phyloP scores from a whole-genome alignment of 2,888 invertebrate genomes.

The Deilephila porcellus region DNA sequence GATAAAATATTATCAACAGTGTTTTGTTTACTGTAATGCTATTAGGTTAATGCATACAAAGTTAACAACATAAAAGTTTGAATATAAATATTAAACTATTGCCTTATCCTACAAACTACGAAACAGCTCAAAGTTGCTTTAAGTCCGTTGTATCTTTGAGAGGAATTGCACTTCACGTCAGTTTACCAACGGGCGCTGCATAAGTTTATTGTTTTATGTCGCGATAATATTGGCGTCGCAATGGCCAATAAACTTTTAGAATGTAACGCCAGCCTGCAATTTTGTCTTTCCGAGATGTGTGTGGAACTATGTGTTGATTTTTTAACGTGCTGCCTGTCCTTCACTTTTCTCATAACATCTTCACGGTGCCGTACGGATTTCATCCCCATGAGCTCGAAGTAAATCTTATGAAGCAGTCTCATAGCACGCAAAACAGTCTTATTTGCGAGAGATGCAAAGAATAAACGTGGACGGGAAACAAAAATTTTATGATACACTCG shows the following conservation, averaged over 20 bases:
- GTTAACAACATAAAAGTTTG: background rate
- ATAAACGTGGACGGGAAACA: conserved; percentile 63
- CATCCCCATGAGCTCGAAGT: background rate
- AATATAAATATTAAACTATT: conserved; percentile 1
- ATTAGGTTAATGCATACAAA: background rate
- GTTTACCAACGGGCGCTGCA: conserved; percentile 41
- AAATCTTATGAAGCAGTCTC: background rate
- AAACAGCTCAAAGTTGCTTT: conserved; percentile 25
- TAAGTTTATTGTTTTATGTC: conserved; percentile 66
- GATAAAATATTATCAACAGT: conserved; percentile 61
- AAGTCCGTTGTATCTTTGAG: conserved; percentile 38
- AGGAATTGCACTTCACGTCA: conserved; percentile 40
- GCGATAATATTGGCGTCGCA: conserved; percentile 65
- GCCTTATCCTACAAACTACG: conserved; percentile 27
- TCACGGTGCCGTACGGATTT: too few species aligned
- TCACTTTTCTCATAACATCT: conserved; percentile 1
- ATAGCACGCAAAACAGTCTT: conserved; percentile 48
- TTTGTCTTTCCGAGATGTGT: conserved; percentile 71
- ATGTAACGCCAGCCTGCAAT: conserved; percentile 48
- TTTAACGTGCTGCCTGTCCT: conserved; percentile 37
- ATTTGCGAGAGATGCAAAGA: conserved; percentile 60
- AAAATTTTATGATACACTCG: conserved; percentile 70
- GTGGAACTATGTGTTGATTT: conserved; percentile 57
- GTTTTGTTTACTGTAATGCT: conserved; percentile 2
- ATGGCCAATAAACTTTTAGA: conserved; percentile 46